Evolutionary conservation across 2,113 vertebrate species (phyloP), one percentile per base, ranked within the genome.

Genomic region (Pelobates fuscus): DNA sequence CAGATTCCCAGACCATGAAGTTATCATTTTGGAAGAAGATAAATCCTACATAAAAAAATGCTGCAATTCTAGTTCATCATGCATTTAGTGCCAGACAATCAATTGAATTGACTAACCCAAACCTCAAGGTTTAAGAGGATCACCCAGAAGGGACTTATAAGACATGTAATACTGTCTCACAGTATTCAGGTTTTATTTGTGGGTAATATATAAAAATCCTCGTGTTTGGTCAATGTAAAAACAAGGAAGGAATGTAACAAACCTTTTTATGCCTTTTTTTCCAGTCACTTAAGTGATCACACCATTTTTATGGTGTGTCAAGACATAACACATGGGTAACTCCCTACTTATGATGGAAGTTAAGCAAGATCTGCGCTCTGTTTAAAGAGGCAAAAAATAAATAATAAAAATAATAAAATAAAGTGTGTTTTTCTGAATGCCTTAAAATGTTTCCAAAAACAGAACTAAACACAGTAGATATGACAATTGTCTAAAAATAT

Each of bases 1-100:
- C 43, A 68, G 73, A 77, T 77, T 77, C 65, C 73, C 73, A 77
- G 73, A 77, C 73, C 65, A 61, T 77, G 73, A 77, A 77, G 73
- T 58, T 67, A 77, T 77, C 64, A 61, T 68, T 49, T 61, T 77
- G 64, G 73, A 77, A 68, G 21, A 5, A 41, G 64, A 67, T 67
- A 77, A 68, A 77, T 77, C 64, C 65, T 43, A 52, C 57, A 57
- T 29, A 68, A 68, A 68, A 68, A 62, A n/a, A 52, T 17, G 57
- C 5, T 49, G 64, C 37, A 37, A 77, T 77, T 14, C 57, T 37
- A 68, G 67, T 57, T 32, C 58, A 23, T 68, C 25, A 7, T 68
- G 41, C 8, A n/a, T 32, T 32, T 15, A 23, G 26, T 61, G 73
- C 73, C 73, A 77, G 27, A 67, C 43, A 77, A 68, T 68, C 73